phyloP scores from a whole-genome alignment of 2,888 invertebrate genomes.

The Cantharis rustica region DNA sequence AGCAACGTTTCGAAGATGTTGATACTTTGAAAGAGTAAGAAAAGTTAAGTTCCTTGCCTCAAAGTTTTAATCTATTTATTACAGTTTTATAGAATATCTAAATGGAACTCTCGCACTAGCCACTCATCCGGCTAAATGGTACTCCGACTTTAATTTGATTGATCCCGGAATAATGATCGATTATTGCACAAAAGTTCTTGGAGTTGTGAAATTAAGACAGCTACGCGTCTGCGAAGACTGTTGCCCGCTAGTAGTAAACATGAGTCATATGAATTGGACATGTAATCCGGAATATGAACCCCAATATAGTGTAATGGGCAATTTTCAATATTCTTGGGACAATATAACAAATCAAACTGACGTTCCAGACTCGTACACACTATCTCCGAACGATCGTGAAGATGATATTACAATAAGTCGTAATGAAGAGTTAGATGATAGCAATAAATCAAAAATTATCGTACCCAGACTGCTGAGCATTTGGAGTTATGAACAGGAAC shows the following conservation, averaged over 20 bases:
- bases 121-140: constrained; percentile 32
- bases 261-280: constrained; percentile 8
- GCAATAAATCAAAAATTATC: not conserved
- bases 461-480: not conserved
- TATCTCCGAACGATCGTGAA: not conserved
- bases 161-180: constrained; percentile 36
- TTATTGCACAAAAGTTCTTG: constrained; percentile 34
- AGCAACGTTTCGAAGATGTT: constrained; percentile 5
- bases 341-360: not conserved
- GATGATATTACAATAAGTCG: not conserved
- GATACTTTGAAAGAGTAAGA: constrained; percentile 6
- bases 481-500: not conserved
- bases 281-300: constrained; percentile 31
- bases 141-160: constrained; percentile 25
- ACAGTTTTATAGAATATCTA: constrained; percentile 27
- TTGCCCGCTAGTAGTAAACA: constrained; percentile 15
- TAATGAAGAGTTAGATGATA: not conserved
- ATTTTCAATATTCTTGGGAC: constrained; percentile 18
- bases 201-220: constrained; percentile 37
- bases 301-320: not conserved
- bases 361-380: not conserved
- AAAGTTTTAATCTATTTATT: constrained; percentile 4
- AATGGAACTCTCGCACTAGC: constrained; percentile 24
- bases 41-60: not conserved
- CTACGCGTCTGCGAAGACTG: constrained; percentile 22